Percentiles rank a stretch among this genome's conserved stretches.
phyloP scores from a whole-genome alignment of 2,113 vertebrate genomes.

The Orthochromis indermauri region DNA sequence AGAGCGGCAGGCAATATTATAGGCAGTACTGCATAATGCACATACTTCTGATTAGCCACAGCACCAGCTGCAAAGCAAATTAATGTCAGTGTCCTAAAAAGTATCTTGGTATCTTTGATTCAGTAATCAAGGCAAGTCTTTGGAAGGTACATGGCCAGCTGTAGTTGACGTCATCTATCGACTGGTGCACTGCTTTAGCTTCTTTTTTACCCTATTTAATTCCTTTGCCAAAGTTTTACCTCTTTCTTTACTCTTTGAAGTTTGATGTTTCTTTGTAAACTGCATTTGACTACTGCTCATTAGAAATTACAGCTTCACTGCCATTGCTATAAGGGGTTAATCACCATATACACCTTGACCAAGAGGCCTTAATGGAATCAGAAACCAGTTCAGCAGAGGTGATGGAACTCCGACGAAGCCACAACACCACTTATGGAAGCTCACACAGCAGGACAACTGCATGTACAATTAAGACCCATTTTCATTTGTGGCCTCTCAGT shows the following conservation, averaged over 20 bases:
- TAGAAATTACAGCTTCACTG: conserved; percentile 19
- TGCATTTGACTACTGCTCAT: conserved; percentile 23
- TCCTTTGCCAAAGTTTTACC: not conserved
- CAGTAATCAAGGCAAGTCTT: not conserved
- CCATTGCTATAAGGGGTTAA: conserved; percentile 34
- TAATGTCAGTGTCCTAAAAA: not conserved
- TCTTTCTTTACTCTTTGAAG: not conserved
- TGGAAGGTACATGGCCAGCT: not conserved
- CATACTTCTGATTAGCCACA: not conserved
- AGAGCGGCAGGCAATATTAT: not conserved
- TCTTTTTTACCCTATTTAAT: not conserved
- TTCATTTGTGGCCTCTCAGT: conserved; percentile 44
- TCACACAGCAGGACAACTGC: not conserved
- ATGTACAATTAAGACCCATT: conserved; percentile 42
- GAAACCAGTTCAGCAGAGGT: conserved; percentile 26
- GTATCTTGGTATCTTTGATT: not conserved
- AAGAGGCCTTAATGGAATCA: conserved; percentile 44
- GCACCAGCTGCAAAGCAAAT: not conserved
- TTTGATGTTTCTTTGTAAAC: not conserved
- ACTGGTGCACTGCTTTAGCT: not conserved
- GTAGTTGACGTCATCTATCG: not conserved
- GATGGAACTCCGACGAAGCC: conserved; percentile 26
- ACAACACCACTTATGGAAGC: conserved; percentile 44
- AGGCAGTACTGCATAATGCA: not conserved
- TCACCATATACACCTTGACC: conserved; percentile 41